These are phyloP conservation scores for Dinomys branickii DNA, from an alignment of 2,113 vertebrate genomes.

Conservation along the genomic window DNA sequence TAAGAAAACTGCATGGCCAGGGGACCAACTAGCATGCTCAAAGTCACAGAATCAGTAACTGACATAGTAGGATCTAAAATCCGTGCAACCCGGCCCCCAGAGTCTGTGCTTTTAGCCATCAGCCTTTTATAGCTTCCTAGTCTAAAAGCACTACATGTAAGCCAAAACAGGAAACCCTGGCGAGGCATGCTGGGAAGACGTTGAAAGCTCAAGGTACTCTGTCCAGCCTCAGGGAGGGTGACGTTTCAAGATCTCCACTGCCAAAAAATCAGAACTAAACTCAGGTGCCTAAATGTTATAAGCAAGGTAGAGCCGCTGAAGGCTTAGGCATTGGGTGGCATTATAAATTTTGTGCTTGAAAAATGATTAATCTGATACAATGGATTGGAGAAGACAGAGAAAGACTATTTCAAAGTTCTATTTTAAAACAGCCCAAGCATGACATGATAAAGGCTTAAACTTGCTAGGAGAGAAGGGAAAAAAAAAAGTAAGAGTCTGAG, in stretches of 20 bases:
- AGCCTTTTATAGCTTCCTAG: not conserved
- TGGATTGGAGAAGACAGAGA: conserved; percentile 27
- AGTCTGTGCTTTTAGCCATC: not conserved
- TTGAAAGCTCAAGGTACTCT: fast-evolving
- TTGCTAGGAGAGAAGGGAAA: not conserved
- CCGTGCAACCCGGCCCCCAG: no score
- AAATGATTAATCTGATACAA: conserved; percentile 55
- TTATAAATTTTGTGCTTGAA: not conserved
- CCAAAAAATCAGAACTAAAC: not conserved
- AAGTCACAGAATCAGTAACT: not conserved
- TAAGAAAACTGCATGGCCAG: not conserved
- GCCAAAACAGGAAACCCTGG: no score
- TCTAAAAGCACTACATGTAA: fast-evolving
- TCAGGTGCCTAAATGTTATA: not conserved
- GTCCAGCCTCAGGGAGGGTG: fast-evolving
- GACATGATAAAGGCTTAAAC: conserved; percentile 40
- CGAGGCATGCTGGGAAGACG: not conserved
- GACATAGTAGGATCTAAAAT: not conserved
- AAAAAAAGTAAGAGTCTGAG: not conserved
- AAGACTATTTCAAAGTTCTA: conserved; percentile 20
- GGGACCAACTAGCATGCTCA: no score
- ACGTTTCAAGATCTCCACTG: not conserved
- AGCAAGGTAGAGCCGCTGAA: not conserved
- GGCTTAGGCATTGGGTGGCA: not conserved
- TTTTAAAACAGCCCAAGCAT: conserved; percentile 63